phyloP scores from a whole-genome alignment of 2,888 invertebrate genomes.

The Ecliptopera silaceata region DNA sequence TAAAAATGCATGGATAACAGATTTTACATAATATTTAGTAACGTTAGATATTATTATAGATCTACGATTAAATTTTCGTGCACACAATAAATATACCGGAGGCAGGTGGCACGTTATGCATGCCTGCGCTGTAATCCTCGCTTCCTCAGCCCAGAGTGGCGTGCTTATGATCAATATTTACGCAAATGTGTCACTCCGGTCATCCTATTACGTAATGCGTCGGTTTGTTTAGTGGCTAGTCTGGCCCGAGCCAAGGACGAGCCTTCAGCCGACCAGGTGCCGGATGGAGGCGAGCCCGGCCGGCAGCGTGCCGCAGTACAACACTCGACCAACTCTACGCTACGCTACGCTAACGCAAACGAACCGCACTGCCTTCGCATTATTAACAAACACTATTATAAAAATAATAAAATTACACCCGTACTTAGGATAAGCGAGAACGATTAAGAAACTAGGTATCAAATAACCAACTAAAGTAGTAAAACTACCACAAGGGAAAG shows the following conservation, averaged over 20 bases:
- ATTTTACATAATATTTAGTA: too few relatives aligned
- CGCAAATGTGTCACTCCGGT: slow-evolving; percentile 66
- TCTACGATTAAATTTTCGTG: not conserved
- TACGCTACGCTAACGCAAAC: slow-evolving; percentile 12
- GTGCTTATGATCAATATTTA: slow-evolving; percentile 77
- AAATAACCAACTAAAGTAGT: slow-evolving; percentile 11
- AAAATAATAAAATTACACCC: slow-evolving; percentile 11
- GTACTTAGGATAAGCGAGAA: slow-evolving; percentile 19
- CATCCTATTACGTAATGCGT: slow-evolving; percentile 67
- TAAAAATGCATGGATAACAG: too few relatives aligned
- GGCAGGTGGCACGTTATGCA: slow-evolving; percentile 58
- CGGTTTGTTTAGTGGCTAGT: slow-evolving; percentile 50
- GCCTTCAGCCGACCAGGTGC: slow-evolving; percentile 17
- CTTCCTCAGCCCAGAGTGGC: slow-evolving; percentile 60
- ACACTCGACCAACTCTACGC: not conserved
- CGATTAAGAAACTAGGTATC: slow-evolving; percentile 16
- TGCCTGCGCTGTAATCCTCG: slow-evolving; percentile 55
- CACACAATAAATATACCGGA: slow-evolving; percentile 15
- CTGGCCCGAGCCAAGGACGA: slow-evolving; percentile 20
- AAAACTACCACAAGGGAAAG: slow-evolving; percentile 29
- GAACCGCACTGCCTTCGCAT: slow-evolving; percentile 32
- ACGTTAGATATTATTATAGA: too few relatives aligned
- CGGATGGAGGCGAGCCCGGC: slow-evolving; percentile 22
- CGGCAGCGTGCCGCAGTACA: slow-evolving; percentile 12
- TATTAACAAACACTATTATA: slow-evolving; percentile 32